Evolutionary conservation across 2,113 vertebrate species (phyloP).

Genomic region (Tragelaphus imberbis): DNA sequence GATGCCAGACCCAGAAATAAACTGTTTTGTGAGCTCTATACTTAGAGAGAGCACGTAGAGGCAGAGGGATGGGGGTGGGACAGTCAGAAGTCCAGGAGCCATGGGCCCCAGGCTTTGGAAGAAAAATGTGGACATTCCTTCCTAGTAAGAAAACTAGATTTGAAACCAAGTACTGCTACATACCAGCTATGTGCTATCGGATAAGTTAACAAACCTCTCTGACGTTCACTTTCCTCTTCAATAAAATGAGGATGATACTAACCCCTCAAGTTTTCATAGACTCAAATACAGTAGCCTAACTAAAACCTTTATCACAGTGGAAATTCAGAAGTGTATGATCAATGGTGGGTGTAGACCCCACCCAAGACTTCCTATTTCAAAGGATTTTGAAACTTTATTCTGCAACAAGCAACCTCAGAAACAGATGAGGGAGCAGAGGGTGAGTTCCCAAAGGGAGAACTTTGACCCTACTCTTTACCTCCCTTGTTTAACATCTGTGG

Average conservation of each 20-base stretch:
- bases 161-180: neutral
- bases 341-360: neutral
- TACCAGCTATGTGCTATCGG: neutral
- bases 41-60: neutral
- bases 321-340: neutral
- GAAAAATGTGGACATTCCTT: neutral
- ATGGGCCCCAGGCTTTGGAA: neutral
- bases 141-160: neutral
- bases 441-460: neutral
- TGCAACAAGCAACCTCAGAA: neutral
- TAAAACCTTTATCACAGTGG: neutral
- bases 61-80: neutral
- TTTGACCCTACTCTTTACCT: neutral
- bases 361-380: neutral
- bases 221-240: neutral
- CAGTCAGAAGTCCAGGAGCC: neutral
- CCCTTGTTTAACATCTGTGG: neutral
- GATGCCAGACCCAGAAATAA: neutral
- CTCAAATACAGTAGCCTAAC: neutral
- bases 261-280: neutral
- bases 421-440: neutral
- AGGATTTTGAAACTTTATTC: neutral
- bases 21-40: neutral
- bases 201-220: neutral
- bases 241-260: neutral